These are phyloP conservation scores for Strigamia transsilvanica DNA, from an alignment of 2,888 invertebrate species.

Conservation along the genomic window DNA sequence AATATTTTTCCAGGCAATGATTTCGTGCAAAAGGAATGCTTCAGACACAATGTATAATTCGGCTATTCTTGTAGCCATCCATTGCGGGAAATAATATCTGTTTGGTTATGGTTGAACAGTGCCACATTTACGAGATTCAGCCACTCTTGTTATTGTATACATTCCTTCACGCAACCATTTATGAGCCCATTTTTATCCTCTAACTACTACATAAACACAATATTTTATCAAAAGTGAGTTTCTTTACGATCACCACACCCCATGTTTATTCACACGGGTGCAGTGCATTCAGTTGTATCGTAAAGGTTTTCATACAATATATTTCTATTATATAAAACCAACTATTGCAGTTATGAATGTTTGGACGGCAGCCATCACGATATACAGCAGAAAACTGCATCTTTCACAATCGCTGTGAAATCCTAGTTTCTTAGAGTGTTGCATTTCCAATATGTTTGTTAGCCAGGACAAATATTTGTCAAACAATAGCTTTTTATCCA, in stretches of 20 bases:
- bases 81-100: not conserved
- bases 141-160: constrained; percentile 8
- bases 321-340: not conserved
- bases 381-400: no score
- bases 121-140: not conserved
- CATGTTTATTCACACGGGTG: not conserved
- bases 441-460: not conserved
- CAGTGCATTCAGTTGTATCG: not conserved
- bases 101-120: no score
- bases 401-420: not conserved
- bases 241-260: not conserved
- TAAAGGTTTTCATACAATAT: not conserved
- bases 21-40: no score
- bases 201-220: constrained; percentile 1
- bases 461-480: not conserved
- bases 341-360: not conserved
- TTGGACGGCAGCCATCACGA: not conserved
- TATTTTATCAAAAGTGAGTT: not conserved
- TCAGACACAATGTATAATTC: not conserved
- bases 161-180: not conserved
- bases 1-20: no score
- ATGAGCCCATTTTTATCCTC: not conserved
- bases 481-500: not conserved
- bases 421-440: not conserved
- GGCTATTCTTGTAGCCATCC: not conserved